Evolutionary conservation across 2,888 invertebrate species (phyloP).

Genomic region (Pollenia labialis): DNA sequence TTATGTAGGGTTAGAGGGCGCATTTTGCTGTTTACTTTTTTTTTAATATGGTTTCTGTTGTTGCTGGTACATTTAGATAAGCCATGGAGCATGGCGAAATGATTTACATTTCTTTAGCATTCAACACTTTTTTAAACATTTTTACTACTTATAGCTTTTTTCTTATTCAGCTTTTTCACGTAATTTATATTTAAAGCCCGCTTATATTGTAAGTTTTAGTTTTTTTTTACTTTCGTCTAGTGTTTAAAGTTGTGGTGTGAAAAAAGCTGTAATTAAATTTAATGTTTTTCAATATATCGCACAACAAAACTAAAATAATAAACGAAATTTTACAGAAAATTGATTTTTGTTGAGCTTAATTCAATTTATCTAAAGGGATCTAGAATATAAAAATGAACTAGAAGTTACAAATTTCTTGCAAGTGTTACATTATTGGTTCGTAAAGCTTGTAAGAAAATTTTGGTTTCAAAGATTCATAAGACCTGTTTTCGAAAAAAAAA

Average conservation of each 20-base stretch:
- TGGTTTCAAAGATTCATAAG: too few species aligned
- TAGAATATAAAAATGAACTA: constrained; percentile 10
- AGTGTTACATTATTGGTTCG: too few species aligned
- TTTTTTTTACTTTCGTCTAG: constrained; percentile 6
- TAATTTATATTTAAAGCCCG: constrained; percentile 65
- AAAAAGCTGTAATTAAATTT: constrained; percentile 77
- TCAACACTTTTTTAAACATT: constrained; percentile 59
- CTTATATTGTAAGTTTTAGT: constrained; percentile 47
- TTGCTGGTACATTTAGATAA: constrained; percentile 67
- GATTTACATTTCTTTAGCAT: constrained; percentile 80
- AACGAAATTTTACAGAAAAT: constrained; percentile 42
- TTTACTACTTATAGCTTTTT: constrained; percentile 19
- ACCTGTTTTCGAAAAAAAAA: too few species aligned
- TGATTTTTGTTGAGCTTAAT: constrained; percentile 51
- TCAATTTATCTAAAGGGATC: constrained; percentile 33
- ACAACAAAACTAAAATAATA: constrained; percentile 46
- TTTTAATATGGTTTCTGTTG: constrained; percentile 58
- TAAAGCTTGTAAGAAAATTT: too few species aligned
- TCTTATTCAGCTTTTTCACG: constrained; percentile 38
- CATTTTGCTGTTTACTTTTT: constrained; percentile 71
- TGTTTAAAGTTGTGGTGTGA: constrained; percentile 54
- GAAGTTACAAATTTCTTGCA: neutral
- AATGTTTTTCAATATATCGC: constrained; percentile 75
- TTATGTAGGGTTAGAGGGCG: constrained; percentile 82
- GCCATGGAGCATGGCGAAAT: constrained; percentile 80